Percentiles rank a stretch among this genome's conserved stretches.
These are phyloP conservation scores for Chloebia gouldiae DNA, from an alignment of 2,113 vertebrate genomes.

Conservation along the genomic window DNA sequence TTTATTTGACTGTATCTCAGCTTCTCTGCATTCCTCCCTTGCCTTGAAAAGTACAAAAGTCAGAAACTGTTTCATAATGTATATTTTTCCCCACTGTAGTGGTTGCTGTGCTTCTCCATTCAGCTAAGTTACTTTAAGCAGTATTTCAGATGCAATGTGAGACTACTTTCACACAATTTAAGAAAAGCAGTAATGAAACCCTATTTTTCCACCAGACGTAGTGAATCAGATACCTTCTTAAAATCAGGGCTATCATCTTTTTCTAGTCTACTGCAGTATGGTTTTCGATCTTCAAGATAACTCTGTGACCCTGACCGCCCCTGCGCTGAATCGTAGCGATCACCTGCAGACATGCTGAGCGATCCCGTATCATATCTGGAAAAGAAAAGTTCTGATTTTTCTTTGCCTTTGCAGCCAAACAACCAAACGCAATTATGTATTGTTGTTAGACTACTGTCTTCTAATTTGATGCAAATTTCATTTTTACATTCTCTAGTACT, in stretches of 20 bases:
- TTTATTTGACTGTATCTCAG: background rate
- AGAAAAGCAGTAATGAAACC: background rate
- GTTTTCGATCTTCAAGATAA: conserved; percentile 85
- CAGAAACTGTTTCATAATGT: background rate
- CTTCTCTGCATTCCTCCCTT: background rate
- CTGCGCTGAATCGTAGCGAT: conserved; percentile 82
- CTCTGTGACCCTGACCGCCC: conserved; percentile 75
- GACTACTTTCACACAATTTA: background rate
- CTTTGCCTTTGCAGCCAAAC: background rate
- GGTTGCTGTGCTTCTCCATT: background rate
- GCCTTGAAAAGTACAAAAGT: background rate
- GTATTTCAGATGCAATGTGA: background rate
- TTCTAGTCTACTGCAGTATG: conserved; percentile 85
- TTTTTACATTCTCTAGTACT: background rate
- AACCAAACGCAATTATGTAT: background rate
- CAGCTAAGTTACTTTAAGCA: background rate
- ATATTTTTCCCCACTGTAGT: background rate
- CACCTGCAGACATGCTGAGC: conserved; percentile 72
- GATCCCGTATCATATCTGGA: conserved; percentile 80
- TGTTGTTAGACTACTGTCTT: background rate
- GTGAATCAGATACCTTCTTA: conserved; percentile 86
- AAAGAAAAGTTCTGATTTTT: background rate
- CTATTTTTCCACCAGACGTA: background rate
- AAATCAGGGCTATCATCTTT: conserved; percentile 92
- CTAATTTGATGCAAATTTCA: background rate